Base-by-base conservation (phyloP, 2,888 invertebrate species). In the Eurytoma adleriae region DNA sequence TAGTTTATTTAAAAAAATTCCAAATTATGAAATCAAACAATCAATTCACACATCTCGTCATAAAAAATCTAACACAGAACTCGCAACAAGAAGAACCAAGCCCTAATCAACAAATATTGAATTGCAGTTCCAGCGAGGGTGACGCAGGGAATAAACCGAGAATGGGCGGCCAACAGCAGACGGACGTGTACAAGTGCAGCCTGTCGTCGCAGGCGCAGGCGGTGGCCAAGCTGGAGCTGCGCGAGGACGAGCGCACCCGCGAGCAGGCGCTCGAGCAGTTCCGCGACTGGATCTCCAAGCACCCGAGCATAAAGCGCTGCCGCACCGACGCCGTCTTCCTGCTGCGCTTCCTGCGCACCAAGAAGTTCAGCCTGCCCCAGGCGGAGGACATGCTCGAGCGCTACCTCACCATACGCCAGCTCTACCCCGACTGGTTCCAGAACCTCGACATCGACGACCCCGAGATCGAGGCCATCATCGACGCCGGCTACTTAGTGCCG, bases 331-430 rank as follows among this genome's bases (percentile, higher is more conserved):
- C 96, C 0, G 93, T 95, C 10, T 97, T 98, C 88, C 92, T 97
- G 18, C 92, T 97, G 61, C 93, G 97, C 66, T 97, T 97, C 87
- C 93, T 97, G 16, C 93, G 97, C 57, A 96, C 96, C 62, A 96
- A 96, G 91, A 97, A 97, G 89, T 97, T 96, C 91, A 96, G 96
- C 54, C 94, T 97, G 24, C 96, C 96, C 0, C 94, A 95, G 89
- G 95, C 97, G 0, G 96, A 97, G 86, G 95, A 96, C 83, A 96
- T 97, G 94, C 91, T 98, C 84, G 97, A 97, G 89, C 94, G 96
- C 69, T 98, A 97, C 90, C 92, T 98, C 76, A 95, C 95, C 50
- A 96, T 97, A 84, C 92, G 97, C 7, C 96, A 96, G 89, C 92
- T 96, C 86, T 95, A 96, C 87, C 96, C 97, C 0, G 93, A 95